Evolutionary conservation across 2,888 invertebrate genomes (phyloP), one percentile per base, ranked within the genome.

Genomic region (Penaeus monodon): DNA sequence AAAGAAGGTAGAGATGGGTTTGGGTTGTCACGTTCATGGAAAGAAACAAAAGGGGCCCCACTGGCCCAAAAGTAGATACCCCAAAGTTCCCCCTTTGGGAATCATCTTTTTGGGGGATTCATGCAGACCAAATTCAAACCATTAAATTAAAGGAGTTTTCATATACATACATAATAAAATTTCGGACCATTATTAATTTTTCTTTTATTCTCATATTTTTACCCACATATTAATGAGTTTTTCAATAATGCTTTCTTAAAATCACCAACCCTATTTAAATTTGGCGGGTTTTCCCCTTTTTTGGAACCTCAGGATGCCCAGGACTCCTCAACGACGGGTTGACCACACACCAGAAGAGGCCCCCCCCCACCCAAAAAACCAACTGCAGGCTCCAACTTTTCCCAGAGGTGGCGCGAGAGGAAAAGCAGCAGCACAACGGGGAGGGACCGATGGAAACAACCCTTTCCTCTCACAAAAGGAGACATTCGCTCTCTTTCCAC

Each of bases 251-350:
- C 17, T 20, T 12, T 2, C 17, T 27, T 38, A 78, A 49, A 24
- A 44, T 44, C 44, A 70, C 17, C 57, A 57, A 14, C 10, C 57
- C 12, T 17, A 0, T 20, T 44, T n/a, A n/a, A 44, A 10, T 57
- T 57, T 57, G 3, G 24, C 49, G 22, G 1, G n/a, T n/a, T 78
- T 24, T 78, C 12, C 20, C 24, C 8, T 73, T 29, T 29, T 27
- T 44, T 76, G 78, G 49, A 65, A 81, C 86, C 83, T n/a, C 91
- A 94, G 94, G 95, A 96, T 91, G 97, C 97, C 7, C 94, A 97
- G 89, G 97, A 98, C 92, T 95, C 96, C 14, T 97, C 92, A 95
- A 95, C 90, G 96, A 96, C 91, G 98, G 98, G 98, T 96, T 96
- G 95, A 96, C 90, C 95, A 96, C 91, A 90, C 95, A 97, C 91